These are phyloP conservation scores for Paradisaea rubra DNA, from an alignment of 2,113 vertebrate species.

Conservation along the genomic window DNA sequence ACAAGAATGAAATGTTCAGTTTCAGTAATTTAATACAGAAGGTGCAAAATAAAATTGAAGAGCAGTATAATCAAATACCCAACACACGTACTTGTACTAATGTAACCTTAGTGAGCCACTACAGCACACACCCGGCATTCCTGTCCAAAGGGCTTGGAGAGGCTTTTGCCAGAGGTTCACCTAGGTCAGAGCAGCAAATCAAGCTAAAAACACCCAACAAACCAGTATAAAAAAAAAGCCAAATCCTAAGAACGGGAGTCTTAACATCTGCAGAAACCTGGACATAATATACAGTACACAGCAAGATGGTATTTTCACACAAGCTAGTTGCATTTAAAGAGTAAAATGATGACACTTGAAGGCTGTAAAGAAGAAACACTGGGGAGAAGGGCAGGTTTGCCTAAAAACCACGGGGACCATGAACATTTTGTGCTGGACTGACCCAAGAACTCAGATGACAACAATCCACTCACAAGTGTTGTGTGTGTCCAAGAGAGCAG, in stretches of 20 bases:
- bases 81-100: neutral
- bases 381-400: neutral
- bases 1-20: neutral
- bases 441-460: neutral
- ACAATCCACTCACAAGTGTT: neutral
- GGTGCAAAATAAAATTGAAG: neutral
- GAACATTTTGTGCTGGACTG: neutral
- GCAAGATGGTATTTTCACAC: neutral
- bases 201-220: neutral
- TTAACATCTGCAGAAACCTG: neutral
- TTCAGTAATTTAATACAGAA: neutral
- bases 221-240: neutral
- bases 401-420: neutral
- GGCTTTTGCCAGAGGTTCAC: neutral
- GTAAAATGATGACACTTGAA: neutral
- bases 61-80: neutral
- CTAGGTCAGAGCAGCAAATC: neutral
- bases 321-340: neutral
- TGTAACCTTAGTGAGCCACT: neutral
- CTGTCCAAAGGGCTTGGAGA: neutral
- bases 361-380: neutral
- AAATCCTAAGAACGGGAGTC: neutral
- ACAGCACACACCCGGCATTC: neutral
- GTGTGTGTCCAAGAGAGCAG: neutral
- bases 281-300: rapidly evolving